phyloP scores from a whole-genome alignment of 2,797 vertebrate genomes.

The Sphenodon punctatus region DNA sequence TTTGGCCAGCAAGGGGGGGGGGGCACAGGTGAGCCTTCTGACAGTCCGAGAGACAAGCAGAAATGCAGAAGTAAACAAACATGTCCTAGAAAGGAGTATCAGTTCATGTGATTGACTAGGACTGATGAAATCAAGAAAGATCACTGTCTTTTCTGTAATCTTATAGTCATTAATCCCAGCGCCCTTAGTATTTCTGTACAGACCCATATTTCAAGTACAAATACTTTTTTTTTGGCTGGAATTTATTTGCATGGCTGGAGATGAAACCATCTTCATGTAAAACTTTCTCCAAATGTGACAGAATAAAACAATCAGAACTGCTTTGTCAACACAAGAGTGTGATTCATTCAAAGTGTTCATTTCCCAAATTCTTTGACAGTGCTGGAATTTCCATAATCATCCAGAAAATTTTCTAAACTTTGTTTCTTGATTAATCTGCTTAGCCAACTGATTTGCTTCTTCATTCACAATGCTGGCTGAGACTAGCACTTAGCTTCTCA shows the following conservation, averaged over 20 bases:
- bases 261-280: background rate
- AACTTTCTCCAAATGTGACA: background rate
- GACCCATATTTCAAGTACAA: background rate
- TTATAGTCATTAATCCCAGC: background rate
- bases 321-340: background rate
- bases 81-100: slow-evolving; percentile 7
- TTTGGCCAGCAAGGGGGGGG: too few species aligned
- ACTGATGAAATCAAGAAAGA: background rate
- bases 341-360: background rate
- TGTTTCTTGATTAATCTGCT: background rate
- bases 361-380: background rate
- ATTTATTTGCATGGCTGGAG: accelerated
- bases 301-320: background rate
- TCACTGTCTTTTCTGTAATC: background rate
- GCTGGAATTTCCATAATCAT: background rate
- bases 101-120: background rate
- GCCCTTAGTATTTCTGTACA: background rate
- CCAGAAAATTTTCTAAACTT: background rate
- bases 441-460: background rate
- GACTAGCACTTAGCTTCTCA: background rate
- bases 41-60: too few species aligned
- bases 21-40: too few species aligned
- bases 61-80: too few species aligned
- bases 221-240: background rate
- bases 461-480: background rate